Percentiles rank a stretch among this genome's conserved stretches.
Conservation (phyloP, 2,113 vertebrate genomes). For the Brachirus orientalis region DNA sequence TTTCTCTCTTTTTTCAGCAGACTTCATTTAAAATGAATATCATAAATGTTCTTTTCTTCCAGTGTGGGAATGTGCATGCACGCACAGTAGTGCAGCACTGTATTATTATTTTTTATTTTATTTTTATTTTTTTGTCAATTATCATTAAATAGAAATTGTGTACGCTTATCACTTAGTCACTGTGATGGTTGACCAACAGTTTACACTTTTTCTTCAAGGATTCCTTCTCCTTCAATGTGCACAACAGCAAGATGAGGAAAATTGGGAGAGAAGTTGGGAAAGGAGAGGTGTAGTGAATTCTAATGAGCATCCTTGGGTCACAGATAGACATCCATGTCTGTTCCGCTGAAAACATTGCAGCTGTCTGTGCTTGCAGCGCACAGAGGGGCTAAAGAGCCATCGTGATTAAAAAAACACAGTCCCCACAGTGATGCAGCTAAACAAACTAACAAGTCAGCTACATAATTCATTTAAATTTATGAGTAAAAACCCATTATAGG, state of each 20-base stretch:
- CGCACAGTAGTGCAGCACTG: too few relatives aligned
- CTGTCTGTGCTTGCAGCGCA: conserved; percentile 57
- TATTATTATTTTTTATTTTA: neutral
- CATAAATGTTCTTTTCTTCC: too few relatives aligned
- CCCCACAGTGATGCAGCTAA: conserved; percentile 40
- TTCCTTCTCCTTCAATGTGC: conserved; percentile 40
- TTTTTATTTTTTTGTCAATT: conserved; percentile 9
- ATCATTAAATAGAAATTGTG: neutral
- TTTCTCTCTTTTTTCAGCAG: too few relatives aligned
- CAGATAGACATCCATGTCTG: conserved; percentile 74
- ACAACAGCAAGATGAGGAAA: conserved; percentile 21
- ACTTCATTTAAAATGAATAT: too few relatives aligned
- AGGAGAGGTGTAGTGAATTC: conserved; percentile 63
- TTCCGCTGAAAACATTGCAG: conserved; percentile 71
- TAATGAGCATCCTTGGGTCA: conserved; percentile 72
- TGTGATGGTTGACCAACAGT: conserved; percentile 56
- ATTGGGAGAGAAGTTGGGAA: neutral
- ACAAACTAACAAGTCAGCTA: conserved; percentile 38
- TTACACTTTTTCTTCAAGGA: conserved; percentile 48
- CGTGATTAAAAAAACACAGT: conserved; percentile 58
- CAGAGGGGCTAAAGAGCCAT: conserved; percentile 64
- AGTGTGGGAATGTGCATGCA: too few relatives aligned
- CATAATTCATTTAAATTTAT: conserved; percentile 22
- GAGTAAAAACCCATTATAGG: conserved; percentile 1
- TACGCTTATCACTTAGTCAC: conserved; percentile 28